These are phyloP conservation scores for Microctonus brassicae DNA, from an alignment of 2,888 invertebrate species.

Conservation along the genomic window DNA sequence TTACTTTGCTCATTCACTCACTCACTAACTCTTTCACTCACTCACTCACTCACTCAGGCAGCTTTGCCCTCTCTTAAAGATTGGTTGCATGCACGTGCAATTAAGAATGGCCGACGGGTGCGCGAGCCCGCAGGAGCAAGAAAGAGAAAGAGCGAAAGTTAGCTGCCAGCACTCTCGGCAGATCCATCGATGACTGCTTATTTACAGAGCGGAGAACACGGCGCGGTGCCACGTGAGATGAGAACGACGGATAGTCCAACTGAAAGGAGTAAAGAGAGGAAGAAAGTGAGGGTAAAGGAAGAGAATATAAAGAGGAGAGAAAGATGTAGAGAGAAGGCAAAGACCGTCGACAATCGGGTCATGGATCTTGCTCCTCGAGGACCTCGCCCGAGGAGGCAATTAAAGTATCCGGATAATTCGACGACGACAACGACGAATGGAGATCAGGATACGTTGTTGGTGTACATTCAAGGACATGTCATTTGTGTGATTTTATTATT, in stretches of 20 bases:
- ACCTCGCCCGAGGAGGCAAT: conserved; percentile 62
- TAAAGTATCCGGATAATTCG: conserved; percentile 64
- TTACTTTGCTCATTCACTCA: not conserved
- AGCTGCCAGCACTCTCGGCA: conserved; percentile 38
- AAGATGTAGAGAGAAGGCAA: conserved; percentile 5
- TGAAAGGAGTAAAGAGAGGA: not conserved
- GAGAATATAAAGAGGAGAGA: conserved; percentile 33
- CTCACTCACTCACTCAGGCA: conserved; percentile 14
- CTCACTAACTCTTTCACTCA: not conserved
- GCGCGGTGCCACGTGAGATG: conserved; percentile 49
- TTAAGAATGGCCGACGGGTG: conserved; percentile 55
- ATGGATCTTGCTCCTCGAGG: conserved; percentile 48
- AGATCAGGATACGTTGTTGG: conserved; percentile 1
- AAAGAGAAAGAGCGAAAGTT: conserved; percentile 19
- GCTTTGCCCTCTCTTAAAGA: conserved; percentile 5
- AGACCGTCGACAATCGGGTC: conserved; percentile 42
- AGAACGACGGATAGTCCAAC: conserved; percentile 45
- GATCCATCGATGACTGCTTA: conserved; percentile 67
- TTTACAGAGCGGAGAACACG: conserved; percentile 63
- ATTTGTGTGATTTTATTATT: conserved; percentile 3
- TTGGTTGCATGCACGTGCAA: conserved; percentile 62
- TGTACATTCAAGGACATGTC: conserved; percentile 15
- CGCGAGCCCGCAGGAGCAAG: conserved; percentile 12
- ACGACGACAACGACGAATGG: conserved; percentile 38
- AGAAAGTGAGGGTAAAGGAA: too few relatives aligned